These are phyloP conservation scores for Ptyas mucosa DNA, from an alignment of 2,113 vertebrate species.

Conservation along the genomic window DNA sequence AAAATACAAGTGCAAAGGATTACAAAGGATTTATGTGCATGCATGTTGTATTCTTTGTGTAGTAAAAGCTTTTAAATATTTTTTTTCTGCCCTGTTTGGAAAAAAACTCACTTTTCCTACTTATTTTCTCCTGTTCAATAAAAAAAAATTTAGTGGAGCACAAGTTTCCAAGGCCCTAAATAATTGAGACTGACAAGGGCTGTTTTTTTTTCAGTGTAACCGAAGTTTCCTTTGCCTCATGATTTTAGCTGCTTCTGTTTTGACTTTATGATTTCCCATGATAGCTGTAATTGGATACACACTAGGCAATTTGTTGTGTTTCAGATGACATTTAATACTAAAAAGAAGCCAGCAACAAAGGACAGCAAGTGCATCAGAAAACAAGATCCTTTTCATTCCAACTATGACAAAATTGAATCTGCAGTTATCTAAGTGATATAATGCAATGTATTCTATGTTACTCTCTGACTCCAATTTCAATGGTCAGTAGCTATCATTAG, in stretches of 20 bases:
- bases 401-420: conserved; percentile 41
- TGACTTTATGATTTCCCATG: conserved; percentile 49
- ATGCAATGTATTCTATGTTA: conserved; percentile 20
- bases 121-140: neutral
- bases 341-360: conserved; percentile 36
- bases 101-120: neutral
- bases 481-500: conserved; percentile 9
- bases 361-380: conserved; percentile 35
- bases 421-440: conserved; percentile 27
- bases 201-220: conserved; percentile 21
- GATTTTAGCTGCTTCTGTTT: conserved; percentile 56
- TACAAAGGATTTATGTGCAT: neutral
- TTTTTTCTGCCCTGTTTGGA: neutral
- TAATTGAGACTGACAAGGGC: conserved; percentile 45
- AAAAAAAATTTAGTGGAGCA: conserved; percentile 4
- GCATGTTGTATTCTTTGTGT: neutral
- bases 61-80: neutral
- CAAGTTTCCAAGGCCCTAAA: neutral
- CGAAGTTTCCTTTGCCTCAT: conserved; percentile 35
- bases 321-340: conserved; percentile 43
- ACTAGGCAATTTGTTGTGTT: conserved; percentile 44
- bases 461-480: neutral
- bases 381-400: conserved; percentile 48
- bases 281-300: conserved; percentile 49
- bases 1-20: neutral